These are phyloP conservation scores for Cottus gobio DNA, from an alignment of 2,113 vertebrate species.

Conservation along the genomic window DNA sequence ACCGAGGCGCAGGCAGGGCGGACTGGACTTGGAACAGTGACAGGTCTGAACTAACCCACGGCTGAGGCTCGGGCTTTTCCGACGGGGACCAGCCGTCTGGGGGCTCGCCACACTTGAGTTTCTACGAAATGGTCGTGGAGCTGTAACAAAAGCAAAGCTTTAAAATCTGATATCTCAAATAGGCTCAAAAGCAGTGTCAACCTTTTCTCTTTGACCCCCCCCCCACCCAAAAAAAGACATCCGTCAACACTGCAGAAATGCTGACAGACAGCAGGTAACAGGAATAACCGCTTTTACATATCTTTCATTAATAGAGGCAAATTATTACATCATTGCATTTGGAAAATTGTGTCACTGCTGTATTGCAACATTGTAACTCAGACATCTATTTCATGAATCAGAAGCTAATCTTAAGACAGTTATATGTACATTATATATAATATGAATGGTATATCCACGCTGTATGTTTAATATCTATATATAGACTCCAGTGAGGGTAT, in stretches of 20 bases:
- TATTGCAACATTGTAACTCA: neutral
- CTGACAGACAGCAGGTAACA: conserved; percentile 77
- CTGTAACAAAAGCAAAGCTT: conserved; percentile 46
- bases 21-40: conserved; percentile 15
- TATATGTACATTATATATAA: no score
- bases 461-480: neutral
- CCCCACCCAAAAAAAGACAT: neutral
- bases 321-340: neutral
- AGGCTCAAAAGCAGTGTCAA: conserved; percentile 39
- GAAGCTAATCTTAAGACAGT: neutral
- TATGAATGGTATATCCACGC: neutral
- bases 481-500: conserved; percentile 2
- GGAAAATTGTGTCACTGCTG: neutral
- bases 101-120: conserved; percentile 2
- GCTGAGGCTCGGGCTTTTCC: conserved; percentile 7
- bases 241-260: conserved; percentile 60
- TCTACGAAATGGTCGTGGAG: conserved; percentile 33
- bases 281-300: neutral
- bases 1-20: conserved; percentile 24
- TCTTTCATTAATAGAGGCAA: neutral
- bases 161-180: conserved; percentile 5
- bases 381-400: neutral
- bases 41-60: conserved; percentile 11
- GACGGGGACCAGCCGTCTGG: conserved; percentile 22
- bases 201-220: conserved; percentile 39